phyloP scores from a whole-genome alignment of 2,797 vertebrate genomes.

The Pangasius larnaudii region DNA sequence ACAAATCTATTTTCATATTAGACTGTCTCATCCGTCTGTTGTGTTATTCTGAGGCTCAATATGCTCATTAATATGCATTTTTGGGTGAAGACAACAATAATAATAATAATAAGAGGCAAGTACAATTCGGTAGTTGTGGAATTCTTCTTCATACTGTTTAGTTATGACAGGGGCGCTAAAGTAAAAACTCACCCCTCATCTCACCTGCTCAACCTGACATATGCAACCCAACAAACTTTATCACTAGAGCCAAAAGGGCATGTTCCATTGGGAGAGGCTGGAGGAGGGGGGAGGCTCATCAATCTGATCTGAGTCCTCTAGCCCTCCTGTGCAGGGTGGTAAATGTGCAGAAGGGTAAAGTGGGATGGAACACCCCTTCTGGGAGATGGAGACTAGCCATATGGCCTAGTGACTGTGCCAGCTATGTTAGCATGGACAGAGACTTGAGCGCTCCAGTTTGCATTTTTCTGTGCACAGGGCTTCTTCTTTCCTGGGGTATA shows the following conservation, averaged over 20 bases:
- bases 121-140: background rate
- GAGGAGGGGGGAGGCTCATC: constrained; percentile 58
- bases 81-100: background rate
- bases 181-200: too few relatives aligned
- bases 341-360: constrained; percentile 65
- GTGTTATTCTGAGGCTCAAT: constrained; percentile 33
- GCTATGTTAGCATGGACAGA: constrained; percentile 60
- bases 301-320: constrained; percentile 65
- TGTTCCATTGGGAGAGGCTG: constrained; percentile 61
- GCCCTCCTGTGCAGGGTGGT: constrained; percentile 64
- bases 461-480: constrained; percentile 14
- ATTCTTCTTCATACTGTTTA: background rate
- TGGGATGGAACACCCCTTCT: constrained; percentile 65
- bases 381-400: constrained; percentile 67
- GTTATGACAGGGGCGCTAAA: background rate
- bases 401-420: constrained; percentile 65
- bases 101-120: background rate
- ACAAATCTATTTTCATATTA: constrained; percentile 36
- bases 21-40: constrained; percentile 7
- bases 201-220: constrained; percentile 51
- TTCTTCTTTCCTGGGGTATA: background rate
- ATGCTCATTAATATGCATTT: constrained; percentile 41
- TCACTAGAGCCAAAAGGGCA: constrained; percentile 61
- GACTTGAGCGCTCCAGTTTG: constrained; percentile 50
- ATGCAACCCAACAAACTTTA: constrained; percentile 63